Base-by-base conservation (phyloP, 1,140 invertebrate species). In the Campoletis sonorensis region DNA sequence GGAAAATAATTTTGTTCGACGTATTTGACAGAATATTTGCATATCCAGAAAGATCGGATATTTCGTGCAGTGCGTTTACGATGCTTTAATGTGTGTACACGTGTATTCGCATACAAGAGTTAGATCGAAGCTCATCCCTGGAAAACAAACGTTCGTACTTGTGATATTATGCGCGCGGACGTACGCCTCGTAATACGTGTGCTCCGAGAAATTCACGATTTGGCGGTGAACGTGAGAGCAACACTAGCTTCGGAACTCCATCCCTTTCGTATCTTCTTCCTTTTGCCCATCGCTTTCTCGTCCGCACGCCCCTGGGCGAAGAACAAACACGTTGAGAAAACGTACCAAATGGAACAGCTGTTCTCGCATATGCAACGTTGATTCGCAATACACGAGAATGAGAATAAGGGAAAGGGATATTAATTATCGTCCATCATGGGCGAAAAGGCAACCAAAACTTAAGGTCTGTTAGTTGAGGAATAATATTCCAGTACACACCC, bases 291-390 rank as follows among this genome's bases (percentile, higher is more conserved):
- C 18, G 4, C 18, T 58, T 58, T 58, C 54, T n/a, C 54, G 18
- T n/a, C 54, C 30, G 30, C 30, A 33, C 30, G 30, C 16, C 58
- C 21, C 8, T 61, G 21, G 58, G 58, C n/a, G 21, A 61, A 64
- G 61, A 64, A 64, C 23, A 64, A 26, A 64, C 61, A 64, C 61
- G 61, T 27, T 64, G 61, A 64, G 61, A 64, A 64, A 64, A 64
- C 21, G 23, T n/a, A 64, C n/a, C 23, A 27, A 26, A 23, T 23
- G 1, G 61, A 23, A 64, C 61, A 64, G 61, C 61, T 64, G 61
- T 64, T 64, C n/a, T n/a, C 21, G 61, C 61, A 64, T 64, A 64
- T 64, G 21, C 61, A 64, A 23, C 3, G 23, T 64, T 27, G 11
- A 64, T 64, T 64, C 18, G 61, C n/a, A 54, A 18, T 18, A 54